Evolutionary conservation across 2,888 invertebrate species (phyloP).

Genomic region (Dasysyrphus tricinctus): DNA sequence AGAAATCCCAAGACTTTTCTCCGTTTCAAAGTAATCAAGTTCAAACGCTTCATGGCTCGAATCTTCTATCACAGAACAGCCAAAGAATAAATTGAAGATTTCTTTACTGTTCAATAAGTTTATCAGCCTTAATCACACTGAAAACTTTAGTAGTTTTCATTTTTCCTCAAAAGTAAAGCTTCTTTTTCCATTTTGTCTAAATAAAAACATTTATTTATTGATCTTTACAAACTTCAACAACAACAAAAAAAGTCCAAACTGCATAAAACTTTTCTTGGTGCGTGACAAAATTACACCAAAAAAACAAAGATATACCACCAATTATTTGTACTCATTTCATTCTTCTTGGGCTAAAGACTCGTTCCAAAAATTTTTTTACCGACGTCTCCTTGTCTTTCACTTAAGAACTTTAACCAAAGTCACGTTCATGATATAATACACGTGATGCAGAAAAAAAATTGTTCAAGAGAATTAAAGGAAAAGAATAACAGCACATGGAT

Average conservation of each 20-base stretch:
- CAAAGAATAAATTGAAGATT: no score
- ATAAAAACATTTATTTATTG: not conserved
- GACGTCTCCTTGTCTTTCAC: constrained; percentile 36
- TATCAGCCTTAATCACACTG: no score
- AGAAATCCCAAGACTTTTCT: no score
- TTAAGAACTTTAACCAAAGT: constrained; percentile 61
- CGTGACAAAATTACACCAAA: constrained; percentile 43
- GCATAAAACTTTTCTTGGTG: constrained; percentile 31
- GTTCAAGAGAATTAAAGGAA: constrained; percentile 12
- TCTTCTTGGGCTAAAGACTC: constrained; percentile 30
- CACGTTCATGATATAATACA: constrained; percentile 52
- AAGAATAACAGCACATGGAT: constrained; percentile 31
- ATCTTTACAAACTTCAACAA: constrained; percentile 1
- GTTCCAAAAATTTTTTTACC: constrained; percentile 22
- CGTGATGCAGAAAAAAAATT: constrained; percentile 1
- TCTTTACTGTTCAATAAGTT: no score
- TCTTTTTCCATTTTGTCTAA: no score
- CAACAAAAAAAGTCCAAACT: constrained; percentile 38
- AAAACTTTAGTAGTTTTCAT: not conserved
- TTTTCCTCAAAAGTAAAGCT: no score
- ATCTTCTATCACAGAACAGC: no score
- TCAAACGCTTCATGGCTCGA: no score
- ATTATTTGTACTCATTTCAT: constrained; percentile 20
- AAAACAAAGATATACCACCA: constrained; percentile 13
- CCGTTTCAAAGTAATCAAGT: no score